Base-by-base conservation (phyloP, 2,888 invertebrate genomes). In the Glyphotaelius pellucidus region DNA sequence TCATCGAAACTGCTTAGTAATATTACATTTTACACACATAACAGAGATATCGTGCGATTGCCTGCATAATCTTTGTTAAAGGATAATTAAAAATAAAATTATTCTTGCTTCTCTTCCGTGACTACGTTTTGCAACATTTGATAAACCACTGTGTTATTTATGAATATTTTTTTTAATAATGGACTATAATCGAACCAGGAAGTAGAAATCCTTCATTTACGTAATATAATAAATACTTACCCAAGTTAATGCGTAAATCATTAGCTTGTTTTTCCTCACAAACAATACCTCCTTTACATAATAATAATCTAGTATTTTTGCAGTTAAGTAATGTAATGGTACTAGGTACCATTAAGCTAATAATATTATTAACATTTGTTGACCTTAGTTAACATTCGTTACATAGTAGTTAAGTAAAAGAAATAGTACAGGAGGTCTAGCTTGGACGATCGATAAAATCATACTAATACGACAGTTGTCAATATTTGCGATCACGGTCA, bases 91-190 rank as follows among this genome's bases (percentile, higher is more conserved):
- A 30, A n/a, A n/a, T 19, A 32, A 38, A 38, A 67, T 67, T 14
- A 30, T 86, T n/a, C n/a, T 86, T 30, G n/a, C 67, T 2, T 67
- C 12, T 38, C 32, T 67, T 87, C 67, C 87, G 87, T 52, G 87
- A 87, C n/a, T 31, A 5, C 31, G 67, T 87, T 87, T 87, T 67
- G 87, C 87, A 87, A 87, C 31, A 15, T 67, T 86, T 38, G 42
- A 42, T 86, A 86, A 86, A n/a, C 85, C 85, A 86, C 85, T 47
- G 30, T 25, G 67, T 67, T 19, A 19, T 83, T 38, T 25, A 83
- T 83, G 35, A 83, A 83, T 83, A 83, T 35, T 35, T 38, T 35
- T 83, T 25, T 7, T 83, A n/a, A 67, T 25, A 67, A 67, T 67
- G 67, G 67, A 67, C 67, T 67, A 19, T 67, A 67, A 67, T 67